These are phyloP conservation scores for Drosophila meridionalis DNA, from an alignment of 2,888 invertebrate genomes.

Conservation along the genomic window DNA sequence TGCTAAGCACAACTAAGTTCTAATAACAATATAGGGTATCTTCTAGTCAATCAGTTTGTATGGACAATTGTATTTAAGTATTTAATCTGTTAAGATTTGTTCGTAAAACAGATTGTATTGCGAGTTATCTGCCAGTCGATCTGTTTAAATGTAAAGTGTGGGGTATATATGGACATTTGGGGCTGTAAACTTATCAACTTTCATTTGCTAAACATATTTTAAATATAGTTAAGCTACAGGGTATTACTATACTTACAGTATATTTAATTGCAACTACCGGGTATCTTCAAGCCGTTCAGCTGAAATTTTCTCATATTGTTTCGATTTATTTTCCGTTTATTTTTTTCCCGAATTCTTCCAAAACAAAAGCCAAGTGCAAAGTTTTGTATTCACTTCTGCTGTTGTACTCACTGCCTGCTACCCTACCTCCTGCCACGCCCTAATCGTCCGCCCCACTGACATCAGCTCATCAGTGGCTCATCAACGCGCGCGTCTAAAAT, in stretches of 20 bases:
- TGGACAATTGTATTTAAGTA: too few relatives aligned
- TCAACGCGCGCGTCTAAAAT: slow-evolving; percentile 63
- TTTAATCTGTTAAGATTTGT: too few relatives aligned
- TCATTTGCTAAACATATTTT: not conserved
- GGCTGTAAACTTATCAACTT: not conserved
- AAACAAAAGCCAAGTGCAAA: slow-evolving; percentile 65
- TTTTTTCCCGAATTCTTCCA: not conserved
- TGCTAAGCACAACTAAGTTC: too few relatives aligned
- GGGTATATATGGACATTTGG: not conserved
- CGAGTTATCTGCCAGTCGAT: not conserved
- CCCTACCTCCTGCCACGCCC: not conserved
- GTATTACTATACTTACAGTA: not conserved
- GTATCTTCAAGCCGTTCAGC: not conserved
- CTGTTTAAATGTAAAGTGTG: too few relatives aligned
- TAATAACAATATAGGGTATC: not conserved
- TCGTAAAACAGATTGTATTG: too few relatives aligned
- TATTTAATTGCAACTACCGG: not conserved
- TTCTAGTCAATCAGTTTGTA: not conserved
- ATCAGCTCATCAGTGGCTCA: slow-evolving; percentile 75
- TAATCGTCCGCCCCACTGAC: slow-evolving; percentile 6
- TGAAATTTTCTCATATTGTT: not conserved
- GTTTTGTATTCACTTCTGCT: slow-evolving; percentile 37
- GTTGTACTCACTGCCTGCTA: slow-evolving; percentile 11
- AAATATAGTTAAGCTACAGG: too few relatives aligned
- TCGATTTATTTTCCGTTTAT: not conserved